phyloP scores from a whole-genome alignment of 2,113 vertebrate species.

The Scomber scombrus region DNA sequence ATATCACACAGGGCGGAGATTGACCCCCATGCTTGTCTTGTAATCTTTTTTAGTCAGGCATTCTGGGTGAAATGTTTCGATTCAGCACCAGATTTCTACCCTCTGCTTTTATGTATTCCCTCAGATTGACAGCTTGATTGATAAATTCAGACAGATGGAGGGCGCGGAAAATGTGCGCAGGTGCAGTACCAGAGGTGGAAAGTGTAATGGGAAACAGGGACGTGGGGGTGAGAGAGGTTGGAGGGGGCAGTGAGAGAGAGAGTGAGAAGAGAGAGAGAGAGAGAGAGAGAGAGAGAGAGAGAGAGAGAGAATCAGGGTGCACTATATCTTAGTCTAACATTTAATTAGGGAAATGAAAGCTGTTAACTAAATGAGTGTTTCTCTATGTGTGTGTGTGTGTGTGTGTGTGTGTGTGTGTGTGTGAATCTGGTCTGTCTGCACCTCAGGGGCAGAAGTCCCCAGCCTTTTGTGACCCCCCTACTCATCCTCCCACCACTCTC shows the following conservation, averaged over 20 bases:
- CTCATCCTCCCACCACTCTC: neutral
- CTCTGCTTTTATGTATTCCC: neutral
- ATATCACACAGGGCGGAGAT: constrained; percentile 17
- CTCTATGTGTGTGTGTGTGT: constrained; percentile 15
- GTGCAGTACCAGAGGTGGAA: constrained; percentile 6
- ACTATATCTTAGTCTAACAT: neutral
- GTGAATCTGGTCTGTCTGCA: constrained; percentile 36
- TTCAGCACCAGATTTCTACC: constrained; percentile 8
- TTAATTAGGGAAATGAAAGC: constrained; percentile 71
- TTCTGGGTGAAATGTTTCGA: constrained; percentile 4
- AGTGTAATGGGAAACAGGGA: constrained; percentile 10
- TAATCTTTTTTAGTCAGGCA: constrained; percentile 47
- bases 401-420: neutral
- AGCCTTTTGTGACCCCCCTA: constrained; percentile 28
- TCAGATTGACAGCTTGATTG: constrained; percentile 25
- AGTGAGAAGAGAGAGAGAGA: neutral
- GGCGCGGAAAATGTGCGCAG: neutral
- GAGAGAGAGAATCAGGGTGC: neutral
- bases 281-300: neutral
- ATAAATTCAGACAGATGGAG: neutral
- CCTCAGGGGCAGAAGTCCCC: constrained; percentile 26
- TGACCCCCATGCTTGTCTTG: constrained; percentile 25
- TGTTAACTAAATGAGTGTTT: constrained; percentile 54
- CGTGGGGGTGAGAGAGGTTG: neutral
- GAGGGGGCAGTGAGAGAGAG: no score